Base-by-base conservation (phyloP, 2,888 invertebrate genomes). In the Xanthia togata region DNA sequence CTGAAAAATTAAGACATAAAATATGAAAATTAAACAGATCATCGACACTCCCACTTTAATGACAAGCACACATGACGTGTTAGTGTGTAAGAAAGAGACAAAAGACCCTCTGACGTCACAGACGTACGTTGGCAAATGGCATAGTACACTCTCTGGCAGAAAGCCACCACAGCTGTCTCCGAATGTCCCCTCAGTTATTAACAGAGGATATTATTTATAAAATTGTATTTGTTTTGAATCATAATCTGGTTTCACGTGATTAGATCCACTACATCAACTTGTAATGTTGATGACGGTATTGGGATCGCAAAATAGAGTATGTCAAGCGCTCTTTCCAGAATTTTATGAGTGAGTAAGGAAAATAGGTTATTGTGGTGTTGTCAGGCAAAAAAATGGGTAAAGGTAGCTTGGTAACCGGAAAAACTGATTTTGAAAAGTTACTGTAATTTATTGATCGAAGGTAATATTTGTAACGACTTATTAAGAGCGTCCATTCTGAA, bases 191-290 rank as follows among this genome's bases (percentile, higher is more conserved):
- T 88, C 89, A 91, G 92, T 93, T 92, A 93, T 93, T 93, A 93
- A 89, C 89, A 87, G 90, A 89, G 59, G 47, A 82, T 74, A 93
- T 93, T 95, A 95, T 96, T 95, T 93, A 94, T 95, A 95, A 94
- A 95, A 93, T 89, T 91, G 91, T 93, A 93, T 95, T 94, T 95
- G 95, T 96, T 95, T 95, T 95, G 92, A 94, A 95, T 94, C 91
- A 93, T 94, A 92, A 88, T 85, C 78, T 84, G 76, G 83, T 82
- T 88, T 90, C 88, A 93, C 93, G 93, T 94, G 94, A 94, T 89
- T 85, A 76, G 84, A 87, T 87, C 75, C 85, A 79, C 75, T 84
- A 73, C 60, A 81, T 83, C 81, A 82, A 84, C 81, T 82, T 78
- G 75, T 85, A 83, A 85, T 82, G 82, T 67, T 35, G 69, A 67